These are phyloP conservation scores for Atherix ibis DNA, from an alignment of 2,888 invertebrate species.

Conservation along the genomic window DNA sequence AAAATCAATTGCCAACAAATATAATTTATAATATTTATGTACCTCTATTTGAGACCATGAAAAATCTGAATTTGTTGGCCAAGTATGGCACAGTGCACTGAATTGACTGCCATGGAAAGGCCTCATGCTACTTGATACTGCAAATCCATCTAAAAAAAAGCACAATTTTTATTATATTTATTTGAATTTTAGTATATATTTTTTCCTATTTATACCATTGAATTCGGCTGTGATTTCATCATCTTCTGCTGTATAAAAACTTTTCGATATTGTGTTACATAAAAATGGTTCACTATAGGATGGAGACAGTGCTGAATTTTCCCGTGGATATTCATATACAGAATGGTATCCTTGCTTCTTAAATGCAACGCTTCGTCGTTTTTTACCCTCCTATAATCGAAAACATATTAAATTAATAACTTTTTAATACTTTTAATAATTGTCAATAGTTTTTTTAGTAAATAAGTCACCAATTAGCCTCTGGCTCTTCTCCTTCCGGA, in stretches of 20 bases:
- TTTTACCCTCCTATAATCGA: slow-evolving; percentile 37
- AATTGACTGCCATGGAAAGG: slow-evolving; percentile 16
- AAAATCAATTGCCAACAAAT: neutral
- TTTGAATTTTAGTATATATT: neutral
- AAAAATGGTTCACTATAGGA: slow-evolving; percentile 14
- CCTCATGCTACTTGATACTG: slow-evolving; percentile 14
- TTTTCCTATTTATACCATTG: slow-evolving; percentile 6
- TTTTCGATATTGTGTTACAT: slow-evolving; percentile 9
- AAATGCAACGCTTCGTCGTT: slow-evolving; percentile 50
- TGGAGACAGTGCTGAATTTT: slow-evolving; percentile 29
- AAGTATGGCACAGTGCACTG: slow-evolving; percentile 15
- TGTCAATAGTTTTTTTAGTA: no score
- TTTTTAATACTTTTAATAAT: no score
- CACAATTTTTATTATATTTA: neutral
- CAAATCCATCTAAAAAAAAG: slow-evolving; percentile 13
- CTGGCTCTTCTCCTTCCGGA: no score
- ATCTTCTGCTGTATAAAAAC: slow-evolving; percentile 2
- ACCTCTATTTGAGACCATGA: slow-evolving; percentile 17
- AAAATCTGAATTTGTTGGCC: slow-evolving; percentile 16
- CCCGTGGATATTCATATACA: slow-evolving; percentile 70
- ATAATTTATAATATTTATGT: neutral
- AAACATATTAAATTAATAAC: no score
- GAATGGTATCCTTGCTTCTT: slow-evolving; percentile 72
- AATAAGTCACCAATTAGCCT: no score
- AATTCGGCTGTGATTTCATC: slow-evolving; percentile 9